These are phyloP conservation scores for Serinus canaria DNA, from an alignment of 2,113 vertebrate species.

Conservation along the genomic window DNA sequence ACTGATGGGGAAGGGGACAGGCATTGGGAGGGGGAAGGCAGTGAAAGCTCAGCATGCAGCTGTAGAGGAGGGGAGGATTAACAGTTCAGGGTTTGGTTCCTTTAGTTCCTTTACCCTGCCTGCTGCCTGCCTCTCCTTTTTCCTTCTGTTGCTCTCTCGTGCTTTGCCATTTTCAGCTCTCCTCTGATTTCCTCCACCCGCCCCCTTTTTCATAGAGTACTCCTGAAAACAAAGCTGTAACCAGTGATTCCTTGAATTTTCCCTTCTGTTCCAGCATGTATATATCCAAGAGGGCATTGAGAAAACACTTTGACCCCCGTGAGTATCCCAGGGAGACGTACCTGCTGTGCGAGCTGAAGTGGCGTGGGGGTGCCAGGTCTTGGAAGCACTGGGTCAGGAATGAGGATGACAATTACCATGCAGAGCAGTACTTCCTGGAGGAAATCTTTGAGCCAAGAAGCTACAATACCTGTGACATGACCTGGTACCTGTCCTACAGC, in stretches of 20 bases:
- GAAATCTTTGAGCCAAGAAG: not conserved
- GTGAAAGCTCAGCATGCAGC: not conserved
- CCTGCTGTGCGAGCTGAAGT: not conserved
- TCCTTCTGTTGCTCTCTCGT: not conserved
- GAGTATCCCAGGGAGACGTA: rapidly evolving
- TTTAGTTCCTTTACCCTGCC: not conserved
- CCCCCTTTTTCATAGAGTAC: not conserved
- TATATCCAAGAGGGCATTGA: not conserved
- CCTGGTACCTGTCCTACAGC: constrained; percentile 19
- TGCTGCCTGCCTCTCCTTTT: not conserved
- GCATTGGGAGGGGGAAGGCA: not conserved
- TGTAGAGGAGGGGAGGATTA: not conserved
- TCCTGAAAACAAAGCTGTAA: not conserved
- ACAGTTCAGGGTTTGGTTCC: not conserved
- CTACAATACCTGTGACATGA: not conserved
- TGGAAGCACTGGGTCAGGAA: not conserved
- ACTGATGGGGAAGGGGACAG: not conserved
- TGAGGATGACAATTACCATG: rapidly evolving
- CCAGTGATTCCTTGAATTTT: not conserved
- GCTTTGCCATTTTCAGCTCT: not conserved
- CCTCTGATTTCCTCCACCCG: not conserved
- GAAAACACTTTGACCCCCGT: not conserved
- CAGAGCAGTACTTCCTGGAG: not conserved
- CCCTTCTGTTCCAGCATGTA: constrained; percentile 18
- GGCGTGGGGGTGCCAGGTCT: rapidly evolving